Evolutionary conservation across 2,797 vertebrate genomes (phyloP).

Genomic region (Danio choprae): DNA sequence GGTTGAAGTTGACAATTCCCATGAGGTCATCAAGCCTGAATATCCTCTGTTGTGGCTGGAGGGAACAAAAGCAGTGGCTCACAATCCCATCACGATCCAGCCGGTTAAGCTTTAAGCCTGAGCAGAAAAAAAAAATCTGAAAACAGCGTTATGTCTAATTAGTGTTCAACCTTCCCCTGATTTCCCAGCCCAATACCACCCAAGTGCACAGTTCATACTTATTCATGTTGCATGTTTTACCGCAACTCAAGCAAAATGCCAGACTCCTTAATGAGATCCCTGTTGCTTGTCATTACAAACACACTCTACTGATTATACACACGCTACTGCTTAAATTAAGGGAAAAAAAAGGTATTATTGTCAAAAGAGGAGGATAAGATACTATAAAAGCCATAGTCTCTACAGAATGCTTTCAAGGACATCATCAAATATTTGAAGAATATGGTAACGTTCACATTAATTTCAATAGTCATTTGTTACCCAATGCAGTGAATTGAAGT

Average conservation of each 20-base stretch:
- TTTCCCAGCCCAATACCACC: constrained; percentile 66
- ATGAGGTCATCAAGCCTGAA: constrained; percentile 62
- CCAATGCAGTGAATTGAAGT: not conserved
- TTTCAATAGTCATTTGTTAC: not conserved
- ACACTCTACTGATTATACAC: constrained; percentile 52
- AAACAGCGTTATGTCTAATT: constrained; percentile 66
- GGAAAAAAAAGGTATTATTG: constrained; percentile 42
- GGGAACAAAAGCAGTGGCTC: constrained; percentile 65
- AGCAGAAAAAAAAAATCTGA: constrained; percentile 62
- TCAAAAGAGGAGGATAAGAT: constrained; percentile 51
- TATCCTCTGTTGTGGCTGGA: constrained; percentile 61
- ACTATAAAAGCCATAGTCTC: not conserved
- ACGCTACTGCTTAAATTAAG: constrained; percentile 1
- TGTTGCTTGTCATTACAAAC: constrained; percentile 47
- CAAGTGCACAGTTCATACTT: constrained; percentile 60
- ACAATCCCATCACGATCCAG: constrained; percentile 12
- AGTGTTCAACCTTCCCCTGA: constrained; percentile 63
- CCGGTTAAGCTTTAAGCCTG: constrained; percentile 39
- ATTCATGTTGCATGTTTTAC: constrained; percentile 38
- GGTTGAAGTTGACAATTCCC: constrained; percentile 62
- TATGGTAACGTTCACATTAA: not conserved
- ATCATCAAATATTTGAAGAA: not conserved
- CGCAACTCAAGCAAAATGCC: constrained; percentile 42
- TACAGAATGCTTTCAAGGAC: not conserved
- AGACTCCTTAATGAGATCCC: constrained; percentile 44